phyloP scores from a whole-genome alignment of 23 tunicate species.

The Halocynthia aurantium region DNA sequence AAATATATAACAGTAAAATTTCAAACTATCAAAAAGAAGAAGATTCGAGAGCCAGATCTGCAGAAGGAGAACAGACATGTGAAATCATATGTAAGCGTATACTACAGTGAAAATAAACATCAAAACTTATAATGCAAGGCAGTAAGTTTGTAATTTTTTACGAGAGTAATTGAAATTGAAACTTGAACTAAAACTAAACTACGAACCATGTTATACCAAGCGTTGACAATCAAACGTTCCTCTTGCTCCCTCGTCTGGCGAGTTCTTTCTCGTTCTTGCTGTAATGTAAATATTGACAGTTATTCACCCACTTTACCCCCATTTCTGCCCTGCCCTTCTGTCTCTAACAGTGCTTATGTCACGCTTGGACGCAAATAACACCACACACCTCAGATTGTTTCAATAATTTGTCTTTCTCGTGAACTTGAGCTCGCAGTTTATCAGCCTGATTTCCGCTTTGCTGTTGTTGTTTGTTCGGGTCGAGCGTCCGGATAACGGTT shows the following conservation, averaged over 20 bases:
- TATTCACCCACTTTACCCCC: too few species aligned
- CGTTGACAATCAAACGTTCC: constrained; percentile 77
- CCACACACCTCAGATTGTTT: constrained; percentile 60
- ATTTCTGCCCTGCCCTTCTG: background rate
- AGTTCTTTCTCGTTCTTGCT: constrained; percentile 64
- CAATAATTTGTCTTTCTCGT: constrained; percentile 68
- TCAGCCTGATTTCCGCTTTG: constrained; percentile 55
- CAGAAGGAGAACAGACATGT: background rate
- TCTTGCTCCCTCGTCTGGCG: constrained; percentile 61
- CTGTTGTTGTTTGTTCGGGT: constrained; percentile 77
- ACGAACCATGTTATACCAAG: constrained; percentile 92
- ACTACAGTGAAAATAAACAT: background rate
- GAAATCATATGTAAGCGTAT: background rate
- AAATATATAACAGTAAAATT: background rate
- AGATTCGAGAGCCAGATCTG: background rate
- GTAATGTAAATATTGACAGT: constrained; percentile 3
- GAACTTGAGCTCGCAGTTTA: constrained; percentile 51
- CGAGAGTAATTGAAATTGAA: background rate
- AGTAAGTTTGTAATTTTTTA: too few species aligned
- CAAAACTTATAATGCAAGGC: background rate
- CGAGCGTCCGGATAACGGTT: constrained; percentile 82
- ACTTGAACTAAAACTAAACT: background rate
- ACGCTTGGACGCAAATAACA: background rate
- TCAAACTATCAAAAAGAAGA: too few species aligned
- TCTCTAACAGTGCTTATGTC: background rate